phyloP scores from a whole-genome alignment of 2,888 invertebrate genomes.

The Oegoconia quadripuncta region DNA sequence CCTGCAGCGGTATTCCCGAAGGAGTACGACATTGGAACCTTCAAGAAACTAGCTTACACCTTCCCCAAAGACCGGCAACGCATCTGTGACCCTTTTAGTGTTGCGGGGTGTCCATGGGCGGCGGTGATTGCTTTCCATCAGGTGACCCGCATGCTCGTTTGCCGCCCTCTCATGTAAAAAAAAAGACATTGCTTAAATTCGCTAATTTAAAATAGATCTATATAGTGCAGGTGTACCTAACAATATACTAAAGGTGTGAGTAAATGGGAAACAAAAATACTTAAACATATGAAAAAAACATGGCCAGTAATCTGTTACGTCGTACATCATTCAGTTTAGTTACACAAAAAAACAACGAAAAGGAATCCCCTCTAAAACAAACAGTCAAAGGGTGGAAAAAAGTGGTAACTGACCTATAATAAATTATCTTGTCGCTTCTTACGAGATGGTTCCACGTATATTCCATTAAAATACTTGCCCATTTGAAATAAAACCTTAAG shows the following conservation, averaged over 20 bases:
- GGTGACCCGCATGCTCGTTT: too few relatives aligned
- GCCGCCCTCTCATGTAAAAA: too few relatives aligned
- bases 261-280: background rate
- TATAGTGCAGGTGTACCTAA: background rate
- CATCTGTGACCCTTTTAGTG: too few relatives aligned
- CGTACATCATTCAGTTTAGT: constrained; percentile 14
- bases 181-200: too few relatives aligned
- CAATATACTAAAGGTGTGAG: background rate
- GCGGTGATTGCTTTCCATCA: too few relatives aligned
- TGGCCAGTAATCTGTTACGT: constrained; percentile 2
- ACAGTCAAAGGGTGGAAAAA: constrained; percentile 48
- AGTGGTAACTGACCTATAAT: constrained; percentile 48
- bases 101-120: too few relatives aligned
- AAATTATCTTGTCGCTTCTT: constrained; percentile 54
- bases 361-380: constrained; percentile 35
- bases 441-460: constrained; percentile 39
- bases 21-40: too few relatives aligned
- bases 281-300: background rate
- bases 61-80: too few relatives aligned
- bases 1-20: too few relatives aligned
- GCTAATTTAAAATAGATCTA: background rate
- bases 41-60: too few relatives aligned
- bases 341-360: constrained; percentile 17
- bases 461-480: constrained; percentile 15
- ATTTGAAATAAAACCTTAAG: constrained; percentile 25